These are phyloP conservation scores for Zonitis immaculata DNA, from an alignment of 2,888 invertebrate species.

Conservation along the genomic window DNA sequence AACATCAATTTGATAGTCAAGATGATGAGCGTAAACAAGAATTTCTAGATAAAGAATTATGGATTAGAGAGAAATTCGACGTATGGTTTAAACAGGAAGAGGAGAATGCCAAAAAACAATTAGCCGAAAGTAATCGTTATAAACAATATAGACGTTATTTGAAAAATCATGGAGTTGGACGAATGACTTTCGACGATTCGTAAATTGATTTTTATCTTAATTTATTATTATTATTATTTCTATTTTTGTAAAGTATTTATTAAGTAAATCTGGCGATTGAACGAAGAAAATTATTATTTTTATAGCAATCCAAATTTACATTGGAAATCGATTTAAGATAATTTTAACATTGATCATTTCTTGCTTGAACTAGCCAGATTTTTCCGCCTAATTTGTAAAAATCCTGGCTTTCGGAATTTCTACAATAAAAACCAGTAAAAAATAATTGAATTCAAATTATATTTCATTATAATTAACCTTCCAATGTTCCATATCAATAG, in stretches of 20 bases:
- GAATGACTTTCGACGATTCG: constrained; percentile 88
- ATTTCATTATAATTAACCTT: constrained; percentile 44
- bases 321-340: too few relatives aligned
- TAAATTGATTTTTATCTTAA: too few relatives aligned
- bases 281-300: too few relatives aligned
- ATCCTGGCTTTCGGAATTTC: constrained; percentile 31
- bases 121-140: constrained; percentile 82
- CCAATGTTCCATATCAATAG: constrained; percentile 55
- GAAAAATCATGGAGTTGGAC: constrained; percentile 82
- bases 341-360: neutral
- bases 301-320: too few relatives aligned
- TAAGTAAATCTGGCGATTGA: neutral
- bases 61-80: constrained; percentile 75
- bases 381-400: constrained; percentile 23
- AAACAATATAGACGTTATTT: constrained; percentile 87
- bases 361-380: neutral
- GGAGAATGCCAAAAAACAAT: constrained; percentile 75
- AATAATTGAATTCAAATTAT: neutral
- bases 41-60: constrained; percentile 70
- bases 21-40: constrained; percentile 71
- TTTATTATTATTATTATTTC: constrained; percentile 3
- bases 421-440: constrained; percentile 21
- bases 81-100: constrained; percentile 79
- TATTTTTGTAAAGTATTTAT: neutral
- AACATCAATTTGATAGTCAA: constrained; percentile 66